A percentile compares a stretch with the other conserved stretches of the same genome.
Conservation (phyloP, 2,888 invertebrate genomes). For the Amitus sp. region DNA sequence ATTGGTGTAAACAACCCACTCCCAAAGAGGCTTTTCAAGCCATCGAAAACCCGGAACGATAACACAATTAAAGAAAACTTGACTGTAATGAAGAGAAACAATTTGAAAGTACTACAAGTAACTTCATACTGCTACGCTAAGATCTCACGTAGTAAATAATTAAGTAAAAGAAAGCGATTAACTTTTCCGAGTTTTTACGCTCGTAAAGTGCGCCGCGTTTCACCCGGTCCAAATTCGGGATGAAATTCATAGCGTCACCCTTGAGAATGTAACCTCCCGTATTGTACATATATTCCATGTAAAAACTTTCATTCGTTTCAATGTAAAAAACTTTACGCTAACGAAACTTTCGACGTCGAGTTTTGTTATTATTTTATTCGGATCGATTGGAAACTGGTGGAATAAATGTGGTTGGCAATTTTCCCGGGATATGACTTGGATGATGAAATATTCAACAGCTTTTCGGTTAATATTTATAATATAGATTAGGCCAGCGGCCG, state of each 20-base stretch:
- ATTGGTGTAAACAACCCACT: not conserved
- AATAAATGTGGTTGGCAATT: not conserved
- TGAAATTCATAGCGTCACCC: not conserved
- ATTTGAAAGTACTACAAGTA: slow-evolving; percentile 13
- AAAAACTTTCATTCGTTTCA: slow-evolving; percentile 7
- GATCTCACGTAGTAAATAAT: slow-evolving; percentile 7
- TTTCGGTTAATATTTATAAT: not conserved
- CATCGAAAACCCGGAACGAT: not conserved
- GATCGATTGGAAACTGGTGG: too few relatives aligned
- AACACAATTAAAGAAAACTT: not conserved
- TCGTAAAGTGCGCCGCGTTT: not conserved
- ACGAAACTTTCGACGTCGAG: too few relatives aligned
- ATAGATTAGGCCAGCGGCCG: not conserved
- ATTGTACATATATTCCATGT: slow-evolving; percentile 12
- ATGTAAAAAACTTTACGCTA: slow-evolving; percentile 8
- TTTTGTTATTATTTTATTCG: too few relatives aligned
- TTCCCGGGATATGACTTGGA: not conserved
- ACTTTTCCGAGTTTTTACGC: slow-evolving; percentile 4
- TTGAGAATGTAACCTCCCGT: not conserved
- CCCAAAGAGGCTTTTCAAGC: not conserved
- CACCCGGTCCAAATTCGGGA: not conserved
- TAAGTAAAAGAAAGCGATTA: not conserved
- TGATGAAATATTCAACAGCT: not conserved
- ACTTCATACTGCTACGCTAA: slow-evolving; percentile 7
- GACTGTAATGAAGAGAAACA: slow-evolving; percentile 8